Base-by-base conservation (phyloP, 2,113 vertebrate genomes). In the Engraulis encrasicolus region DNA sequence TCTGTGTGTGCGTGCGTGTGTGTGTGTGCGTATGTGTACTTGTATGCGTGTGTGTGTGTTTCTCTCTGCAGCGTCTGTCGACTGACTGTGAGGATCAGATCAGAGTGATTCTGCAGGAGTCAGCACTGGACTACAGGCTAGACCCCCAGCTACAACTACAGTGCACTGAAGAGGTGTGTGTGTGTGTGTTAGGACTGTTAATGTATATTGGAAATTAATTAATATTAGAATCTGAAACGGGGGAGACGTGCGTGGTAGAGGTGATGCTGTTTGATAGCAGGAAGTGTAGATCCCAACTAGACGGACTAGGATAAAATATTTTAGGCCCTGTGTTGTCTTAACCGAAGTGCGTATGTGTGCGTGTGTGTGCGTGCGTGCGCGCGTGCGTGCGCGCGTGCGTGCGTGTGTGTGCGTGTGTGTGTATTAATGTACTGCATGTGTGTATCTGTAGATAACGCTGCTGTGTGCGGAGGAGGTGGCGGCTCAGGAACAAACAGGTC, bases 81-180 rank as follows among this genome's bases (percentile, higher is more conserved):
- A 90, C 97, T 20, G 98, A 99, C 94, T 99, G 98, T 0, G 98
- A 99, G 91, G 98, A 98, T 90, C 98, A 99, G 93, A 99, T 99
- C 82, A 94, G 95, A 61, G 93, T 99, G 54, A 98, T 99, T 85
- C 96, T 99, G 86, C 97, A 99, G 91, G 98, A 99, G 82, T 98
- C 98, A 0, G 98, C 98, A 3, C 94, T 99, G 31, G 98, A 99
- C 90, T 99, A 99, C 92, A 95, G 98, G 54, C 96, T 99, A 27
- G 98, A 99, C 87, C 98, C 98, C 36, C 98, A 99, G 85, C 95
- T 99, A 50, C 98, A 99, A 94, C 94, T 98, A 78, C 97, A 99
- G 85, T 99, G 98, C 82, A 96, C 95, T 49, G 96, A 97, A 0
- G 98, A 99, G 97, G 98, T 97, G 90, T 85, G 93, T 77, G 0